A percentile compares a stretch with the other conserved stretches of the same genome.
Conservation (phyloP, 2,113 vertebrate species). For the Miniopterus natalensis region DNA sequence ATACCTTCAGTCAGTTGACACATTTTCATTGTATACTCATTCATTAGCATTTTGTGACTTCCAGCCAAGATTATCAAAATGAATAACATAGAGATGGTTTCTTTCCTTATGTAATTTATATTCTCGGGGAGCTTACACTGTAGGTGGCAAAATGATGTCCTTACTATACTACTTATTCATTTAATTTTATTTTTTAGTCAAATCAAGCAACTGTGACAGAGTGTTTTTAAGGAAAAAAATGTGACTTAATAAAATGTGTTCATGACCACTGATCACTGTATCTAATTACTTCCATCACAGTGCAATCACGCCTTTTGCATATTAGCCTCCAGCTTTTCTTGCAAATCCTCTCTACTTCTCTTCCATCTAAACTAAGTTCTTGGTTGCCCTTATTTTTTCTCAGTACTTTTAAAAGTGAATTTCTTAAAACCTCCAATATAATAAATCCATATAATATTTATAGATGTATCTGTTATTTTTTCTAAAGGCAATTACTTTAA, state of each 20-base stretch:
- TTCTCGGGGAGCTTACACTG: not conserved
- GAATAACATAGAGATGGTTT: accelerated
- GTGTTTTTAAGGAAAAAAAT: not conserved
- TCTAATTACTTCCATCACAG: not conserved
- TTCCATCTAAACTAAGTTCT: not conserved
- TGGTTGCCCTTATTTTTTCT: not conserved
- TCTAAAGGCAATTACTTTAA: not conserved
- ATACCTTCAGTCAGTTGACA: not conserved
- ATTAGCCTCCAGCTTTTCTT: no score
- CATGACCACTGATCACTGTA: not conserved
- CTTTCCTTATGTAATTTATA: not conserved
- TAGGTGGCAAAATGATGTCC: not conserved
- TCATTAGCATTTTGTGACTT: not conserved
- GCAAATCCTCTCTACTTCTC: not conserved
- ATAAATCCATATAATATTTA: not conserved
- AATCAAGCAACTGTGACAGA: not conserved
- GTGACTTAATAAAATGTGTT: not conserved
- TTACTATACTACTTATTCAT: not conserved
- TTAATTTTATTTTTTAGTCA: not conserved
- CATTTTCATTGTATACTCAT: not conserved
- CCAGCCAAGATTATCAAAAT: not conserved
- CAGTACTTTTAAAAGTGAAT: not conserved
- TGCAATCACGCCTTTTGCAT: not conserved
- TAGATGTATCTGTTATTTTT: not conserved
- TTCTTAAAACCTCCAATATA: not conserved